A percentile compares a stretch with the other conserved stretches of the same genome.
These are phyloP conservation scores for Trachelus troglodyta DNA, from an alignment of 2,888 invertebrate genomes.

Conservation along the genomic window DNA sequence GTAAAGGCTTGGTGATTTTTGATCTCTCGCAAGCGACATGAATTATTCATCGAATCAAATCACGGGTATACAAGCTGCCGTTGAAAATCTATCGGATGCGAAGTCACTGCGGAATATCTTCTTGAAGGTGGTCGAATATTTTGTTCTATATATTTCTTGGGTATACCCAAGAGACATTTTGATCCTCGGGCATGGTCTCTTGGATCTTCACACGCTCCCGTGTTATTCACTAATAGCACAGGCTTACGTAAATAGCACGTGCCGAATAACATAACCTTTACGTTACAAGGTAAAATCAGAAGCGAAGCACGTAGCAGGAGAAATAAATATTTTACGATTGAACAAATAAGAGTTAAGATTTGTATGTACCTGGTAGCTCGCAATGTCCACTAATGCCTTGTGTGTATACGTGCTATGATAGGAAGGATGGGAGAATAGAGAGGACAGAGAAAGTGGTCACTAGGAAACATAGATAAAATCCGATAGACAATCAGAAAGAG, in stretches of 20 bases:
- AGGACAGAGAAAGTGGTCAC: background rate
- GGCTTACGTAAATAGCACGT: background rate
- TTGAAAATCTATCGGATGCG: background rate
- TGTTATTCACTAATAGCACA: background rate
- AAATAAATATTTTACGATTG: background rate
- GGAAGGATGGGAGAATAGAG: background rate
- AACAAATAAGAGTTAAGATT: background rate
- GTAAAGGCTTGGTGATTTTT: background rate
- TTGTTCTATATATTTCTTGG: background rate
- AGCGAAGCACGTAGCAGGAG: background rate
- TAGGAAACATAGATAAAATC: background rate
- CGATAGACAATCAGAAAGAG: background rate
- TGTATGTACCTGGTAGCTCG: background rate
- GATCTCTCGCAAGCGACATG: background rate
- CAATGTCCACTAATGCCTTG: background rate
- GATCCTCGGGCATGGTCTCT: background rate
- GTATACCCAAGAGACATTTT: background rate
- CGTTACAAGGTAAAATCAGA: background rate
- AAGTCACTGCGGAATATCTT: background rate
- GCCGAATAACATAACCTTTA: background rate
- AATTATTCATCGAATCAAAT: background rate
- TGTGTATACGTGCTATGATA: background rate
- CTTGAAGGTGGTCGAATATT: background rate
- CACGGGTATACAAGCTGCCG: background rate
- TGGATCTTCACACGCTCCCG: background rate